Evolutionary conservation across 2,888 invertebrate species (phyloP).

Genomic region (Hydrotaea cyrtoneurina): DNA sequence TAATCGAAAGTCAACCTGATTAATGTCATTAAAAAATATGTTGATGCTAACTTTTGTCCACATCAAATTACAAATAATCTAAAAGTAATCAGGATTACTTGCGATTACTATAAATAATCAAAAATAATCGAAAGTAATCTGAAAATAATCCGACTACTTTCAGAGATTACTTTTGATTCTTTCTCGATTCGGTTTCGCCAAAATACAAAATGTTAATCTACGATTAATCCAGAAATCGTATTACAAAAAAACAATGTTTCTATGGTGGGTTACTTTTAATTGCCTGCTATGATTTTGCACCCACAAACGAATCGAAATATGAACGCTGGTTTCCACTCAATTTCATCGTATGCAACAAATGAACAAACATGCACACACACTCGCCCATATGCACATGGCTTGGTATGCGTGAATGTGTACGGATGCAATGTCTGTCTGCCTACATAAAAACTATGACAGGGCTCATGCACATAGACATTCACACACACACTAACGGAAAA

Average conservation of each 20-base stretch:
- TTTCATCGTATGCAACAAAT: constrained; percentile 61
- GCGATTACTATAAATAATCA: no score
- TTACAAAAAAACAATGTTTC: no score
- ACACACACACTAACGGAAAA: not conserved
- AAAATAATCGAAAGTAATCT: no score
- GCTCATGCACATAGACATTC: not conserved
- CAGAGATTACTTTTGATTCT: no score
- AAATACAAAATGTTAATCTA: not conserved
- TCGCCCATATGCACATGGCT: constrained; percentile 3
- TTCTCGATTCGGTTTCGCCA: no score
- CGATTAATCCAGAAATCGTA: not conserved
- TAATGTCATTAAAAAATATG: no score
- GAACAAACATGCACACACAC: constrained; percentile 31
- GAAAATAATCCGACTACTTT: no score
- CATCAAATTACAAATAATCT: no score
- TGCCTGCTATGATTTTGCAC: constrained; percentile 40
- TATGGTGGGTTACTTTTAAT: constrained; percentile 53
- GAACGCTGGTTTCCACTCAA: constrained; percentile 60
- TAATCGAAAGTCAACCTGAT: no score
- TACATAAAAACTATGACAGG: not conserved
- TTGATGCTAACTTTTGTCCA: no score
- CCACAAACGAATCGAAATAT: constrained; percentile 31
- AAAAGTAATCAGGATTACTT: no score
- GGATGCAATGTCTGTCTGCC: constrained; percentile 15
- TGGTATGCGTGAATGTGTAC: constrained; percentile 7